Conservation (phyloP, 1,140 invertebrate genomes). For the Neodiprion fabricii region DNA sequence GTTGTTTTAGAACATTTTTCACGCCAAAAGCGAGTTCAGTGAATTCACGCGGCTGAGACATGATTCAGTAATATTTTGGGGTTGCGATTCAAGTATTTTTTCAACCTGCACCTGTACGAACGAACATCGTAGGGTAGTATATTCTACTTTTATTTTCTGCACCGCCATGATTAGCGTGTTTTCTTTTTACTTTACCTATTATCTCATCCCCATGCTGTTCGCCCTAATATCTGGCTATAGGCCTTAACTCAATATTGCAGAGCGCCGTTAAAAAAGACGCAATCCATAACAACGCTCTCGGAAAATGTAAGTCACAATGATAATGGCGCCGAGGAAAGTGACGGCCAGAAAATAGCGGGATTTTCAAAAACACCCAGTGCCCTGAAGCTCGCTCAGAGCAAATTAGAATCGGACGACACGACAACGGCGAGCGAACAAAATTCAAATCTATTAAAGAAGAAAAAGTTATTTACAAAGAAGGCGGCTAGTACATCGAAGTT, state of each 20-base stretch:
- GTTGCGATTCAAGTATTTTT: too few species aligned
- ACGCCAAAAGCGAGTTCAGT: too few species aligned
- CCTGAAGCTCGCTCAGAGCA: slow-evolving; percentile 35
- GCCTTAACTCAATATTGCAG: slow-evolving; percentile 61
- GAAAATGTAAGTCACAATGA: slow-evolving; percentile 32
- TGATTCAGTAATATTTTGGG: too few species aligned
- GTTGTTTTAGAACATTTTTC: too few species aligned
- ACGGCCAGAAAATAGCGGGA: slow-evolving; percentile 29
- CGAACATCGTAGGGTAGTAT: too few species aligned
- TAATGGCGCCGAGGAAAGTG: slow-evolving; percentile 34
- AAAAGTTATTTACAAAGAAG: slow-evolving; percentile 58
- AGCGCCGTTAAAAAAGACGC: slow-evolving; percentile 55
- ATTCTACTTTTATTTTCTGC: neutral
- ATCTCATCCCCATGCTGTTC: slow-evolving; percentile 58
- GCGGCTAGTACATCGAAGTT: slow-evolving; percentile 68
- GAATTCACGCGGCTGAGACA: too few species aligned
- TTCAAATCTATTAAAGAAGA: slow-evolving; percentile 45
- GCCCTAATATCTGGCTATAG: slow-evolving; percentile 62
- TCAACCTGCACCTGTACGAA: too few species aligned
- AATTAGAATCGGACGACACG: slow-evolving; percentile 56
- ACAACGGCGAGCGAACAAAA: slow-evolving; percentile 56
- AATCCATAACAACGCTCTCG: slow-evolving; percentile 48
- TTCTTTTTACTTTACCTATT: neutral
- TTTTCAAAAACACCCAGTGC: slow-evolving; percentile 26
- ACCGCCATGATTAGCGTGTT: neutral